Evolutionary conservation across 2,113 vertebrate genomes (phyloP), one percentile per base, ranked within the genome.

Genomic region (Capreolus pygargus): DNA sequence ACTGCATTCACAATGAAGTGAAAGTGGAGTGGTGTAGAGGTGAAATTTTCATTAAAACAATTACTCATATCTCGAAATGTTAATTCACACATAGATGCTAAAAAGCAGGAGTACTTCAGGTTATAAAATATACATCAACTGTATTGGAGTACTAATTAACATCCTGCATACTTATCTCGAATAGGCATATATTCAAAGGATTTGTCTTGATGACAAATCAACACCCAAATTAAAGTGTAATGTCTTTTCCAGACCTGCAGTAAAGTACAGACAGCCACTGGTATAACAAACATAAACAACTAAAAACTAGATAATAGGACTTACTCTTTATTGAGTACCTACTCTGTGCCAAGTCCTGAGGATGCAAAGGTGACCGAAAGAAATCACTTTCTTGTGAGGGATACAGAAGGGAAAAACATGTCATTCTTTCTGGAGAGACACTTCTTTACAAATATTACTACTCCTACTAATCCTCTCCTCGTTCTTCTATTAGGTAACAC

Each of bases 1-100:
- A 99, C 97, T 99, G 98, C 95, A 97, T 98, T 98, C 97, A 98
- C 96, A 98, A 95, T 95, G 89, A 98, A 98, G 93, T 98, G 86
- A 97, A 91, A 97, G 92, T 57, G 98, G 97, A 97, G 78, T 95
- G 79, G 91, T 98, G 64, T 95, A 97, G 96, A 98, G 97, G 98
- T 98, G 96, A 98, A 98, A 98, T 98, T 98, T 98, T 98, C 97
- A 97, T 98, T 98, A 98, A 98, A 99, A 98, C 96, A 98, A 98
- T 99, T 99, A 98, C 58, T 97, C 67, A 74, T 98, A 98, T 98
- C 97, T 96, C 93, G 87, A 92, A 95, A 96, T 94, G 76, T 87
- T 98, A 98, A 98, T 98, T 98, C 91, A 97, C 67, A 98, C 52
- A 97, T 25, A 97, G 96, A 97, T 91, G 57, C 82, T 97, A 96